These are phyloP conservation scores for Agelaius phoeniceus DNA, from an alignment of 2,113 vertebrate genomes.

Conservation along the genomic window DNA sequence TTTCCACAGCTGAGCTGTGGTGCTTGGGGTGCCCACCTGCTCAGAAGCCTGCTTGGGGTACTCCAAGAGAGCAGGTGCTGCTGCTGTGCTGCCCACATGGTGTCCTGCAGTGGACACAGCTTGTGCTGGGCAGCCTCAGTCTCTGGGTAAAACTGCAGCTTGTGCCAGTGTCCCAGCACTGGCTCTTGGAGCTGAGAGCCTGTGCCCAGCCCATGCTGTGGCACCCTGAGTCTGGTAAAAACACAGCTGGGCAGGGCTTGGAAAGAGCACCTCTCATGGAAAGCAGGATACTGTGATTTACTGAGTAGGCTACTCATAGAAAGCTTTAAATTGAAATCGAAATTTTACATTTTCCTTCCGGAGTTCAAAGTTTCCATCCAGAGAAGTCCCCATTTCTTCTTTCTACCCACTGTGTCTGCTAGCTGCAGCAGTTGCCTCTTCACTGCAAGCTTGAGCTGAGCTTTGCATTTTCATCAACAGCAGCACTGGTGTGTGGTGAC, in stretches of 20 bases:
- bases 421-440: background rate
- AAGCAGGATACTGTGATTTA: background rate
- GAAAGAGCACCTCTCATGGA: background rate
- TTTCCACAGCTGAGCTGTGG: background rate
- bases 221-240: background rate
- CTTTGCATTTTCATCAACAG: background rate
- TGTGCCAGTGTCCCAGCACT: background rate
- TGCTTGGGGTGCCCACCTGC: background rate
- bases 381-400: background rate
- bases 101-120: background rate
- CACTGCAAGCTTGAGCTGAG: background rate
- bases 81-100: background rate
- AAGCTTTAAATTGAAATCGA: background rate
- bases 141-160: background rate
- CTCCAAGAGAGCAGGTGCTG: background rate
- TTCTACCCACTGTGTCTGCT: background rate
- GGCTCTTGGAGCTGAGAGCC: background rate
- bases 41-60: accelerated
- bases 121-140: background rate
- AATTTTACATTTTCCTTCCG: background rate
- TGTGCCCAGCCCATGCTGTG: background rate
- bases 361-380: background rate
- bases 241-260: background rate
- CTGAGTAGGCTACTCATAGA: background rate
- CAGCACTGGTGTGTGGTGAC: background rate